Base-by-base conservation (phyloP, 1,140 invertebrate species). In the Thaumatotibia leucotreta region DNA sequence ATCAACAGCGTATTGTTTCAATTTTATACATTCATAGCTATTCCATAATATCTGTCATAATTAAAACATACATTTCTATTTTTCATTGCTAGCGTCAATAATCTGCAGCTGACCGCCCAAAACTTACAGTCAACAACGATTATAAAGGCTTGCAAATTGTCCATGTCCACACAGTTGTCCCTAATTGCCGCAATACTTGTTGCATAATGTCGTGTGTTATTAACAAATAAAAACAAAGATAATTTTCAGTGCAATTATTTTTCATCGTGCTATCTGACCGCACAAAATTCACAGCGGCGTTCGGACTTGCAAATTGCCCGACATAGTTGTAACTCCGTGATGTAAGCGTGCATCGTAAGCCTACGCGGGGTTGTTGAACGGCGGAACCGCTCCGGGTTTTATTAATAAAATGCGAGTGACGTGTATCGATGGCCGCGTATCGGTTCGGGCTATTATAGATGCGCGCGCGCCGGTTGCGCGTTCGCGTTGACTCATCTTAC, bases 401-500 rank as follows among this genome's bases (percentile, higher is more conserved):
- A 87, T 88, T 88, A 88, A 86, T 89, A 87, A 86, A 86, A 82
- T 80, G 72, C 67, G 68, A 68, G 76, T 83, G 80, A 83, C 76
- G 77, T 77, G 80, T 83, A 86, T 81, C 79, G 84, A 82, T 76
- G 80, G 70, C 73, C 73, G 77, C 77, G 72, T 75, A 72, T 76
- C 70, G 74, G 78, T 83, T 76, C 77, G 75, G 71, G 77, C 80
- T 85, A 86, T 83, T 87, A 85, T 85, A 78, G 82, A 84, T 75
- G 79, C 81, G 80, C 76, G 71, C 68, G 79, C 80, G 80, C 79
- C 35, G 35, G 74, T 65, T 73, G 76, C 31, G 67, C 64, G 9
- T 69, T 33, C 61, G 67, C 64, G 14, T 20, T 45, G 39, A 45
- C 5, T 45, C 39, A 45, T 45, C 39, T 45, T 45, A 20, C 39